Conservation (phyloP, 2,797 vertebrate genomes). For the Pipistrellus pygmaeus region DNA sequence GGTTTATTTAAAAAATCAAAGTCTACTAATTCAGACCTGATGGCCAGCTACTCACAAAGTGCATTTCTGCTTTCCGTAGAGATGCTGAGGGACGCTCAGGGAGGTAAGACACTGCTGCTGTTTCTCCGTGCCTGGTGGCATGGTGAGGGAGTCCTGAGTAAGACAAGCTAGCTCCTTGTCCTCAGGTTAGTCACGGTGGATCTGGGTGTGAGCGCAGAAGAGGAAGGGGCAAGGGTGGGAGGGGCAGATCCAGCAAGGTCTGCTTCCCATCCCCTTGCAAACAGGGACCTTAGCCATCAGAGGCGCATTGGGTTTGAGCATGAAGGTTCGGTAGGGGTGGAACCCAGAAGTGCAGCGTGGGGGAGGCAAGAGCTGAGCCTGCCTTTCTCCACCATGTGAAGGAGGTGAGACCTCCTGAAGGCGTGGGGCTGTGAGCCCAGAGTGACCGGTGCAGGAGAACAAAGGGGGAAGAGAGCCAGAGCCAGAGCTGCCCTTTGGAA, state of each 20-base stretch:
- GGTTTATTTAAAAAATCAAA: neutral
- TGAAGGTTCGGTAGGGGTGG: neutral
- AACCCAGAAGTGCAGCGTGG: neutral
- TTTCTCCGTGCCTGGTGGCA: rapidly evolving
- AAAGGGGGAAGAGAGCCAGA: neutral
- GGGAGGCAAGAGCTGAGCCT: neutral
- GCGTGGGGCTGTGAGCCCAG: neutral
- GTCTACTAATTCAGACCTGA: neutral
- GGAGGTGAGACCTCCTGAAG: neutral
- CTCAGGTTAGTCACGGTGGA: neutral
- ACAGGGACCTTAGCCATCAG: neutral
- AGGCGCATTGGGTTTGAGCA: neutral
- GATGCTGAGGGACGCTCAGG: neutral
- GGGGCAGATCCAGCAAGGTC: neutral
- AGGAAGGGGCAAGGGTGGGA: neutral
- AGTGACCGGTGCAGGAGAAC: neutral
- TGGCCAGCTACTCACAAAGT: neutral
- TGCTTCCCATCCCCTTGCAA: neutral
- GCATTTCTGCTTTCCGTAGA: neutral
- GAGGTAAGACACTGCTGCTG: no score
- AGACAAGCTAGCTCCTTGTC: neutral
- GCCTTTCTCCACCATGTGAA: neutral
- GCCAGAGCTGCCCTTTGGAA: neutral
- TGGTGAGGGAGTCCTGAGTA: neutral
- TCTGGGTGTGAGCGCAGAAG: neutral